Evolutionary conservation across 2,797 vertebrate species (phyloP).

Genomic region (Gephyroberyx darwinii): DNA sequence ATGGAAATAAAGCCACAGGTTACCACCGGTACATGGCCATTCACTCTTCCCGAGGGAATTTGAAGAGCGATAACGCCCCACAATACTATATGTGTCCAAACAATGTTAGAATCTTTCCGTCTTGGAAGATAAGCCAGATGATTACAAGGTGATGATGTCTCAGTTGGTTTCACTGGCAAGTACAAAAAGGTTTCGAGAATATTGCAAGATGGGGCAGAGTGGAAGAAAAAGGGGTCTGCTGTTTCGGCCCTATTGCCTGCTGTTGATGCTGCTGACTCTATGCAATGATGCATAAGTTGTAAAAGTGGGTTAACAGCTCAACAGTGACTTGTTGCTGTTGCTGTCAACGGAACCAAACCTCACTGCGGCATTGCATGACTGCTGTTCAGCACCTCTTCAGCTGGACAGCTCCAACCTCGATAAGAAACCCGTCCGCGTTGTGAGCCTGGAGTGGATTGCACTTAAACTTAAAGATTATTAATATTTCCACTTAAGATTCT

Average conservation of each 20-base stretch:
- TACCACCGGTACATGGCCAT: slow-evolving; percentile 78
- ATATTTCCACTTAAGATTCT: slow-evolving; percentile 79
- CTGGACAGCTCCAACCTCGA: slow-evolving; percentile 82
- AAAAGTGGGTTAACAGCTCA: slow-evolving; percentile 61
- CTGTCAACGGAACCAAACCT: slow-evolving; percentile 61
- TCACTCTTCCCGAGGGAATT: slow-evolving; percentile 84
- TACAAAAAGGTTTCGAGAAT: slow-evolving; percentile 54
- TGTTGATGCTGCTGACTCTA: slow-evolving; percentile 76
- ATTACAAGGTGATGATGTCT: slow-evolving; percentile 70
- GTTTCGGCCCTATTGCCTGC: slow-evolving; percentile 61
- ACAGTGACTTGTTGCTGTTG: slow-evolving; percentile 69
- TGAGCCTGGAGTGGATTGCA: slow-evolving; percentile 80
- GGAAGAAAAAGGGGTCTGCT: slow-evolving; percentile 50
- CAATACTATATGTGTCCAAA: slow-evolving; percentile 21
- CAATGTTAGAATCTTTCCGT: slow-evolving; percentile 79
- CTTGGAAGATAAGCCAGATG: slow-evolving; percentile 82
- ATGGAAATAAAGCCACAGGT: slow-evolving; percentile 93
- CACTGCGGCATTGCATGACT: slow-evolving; percentile 74
- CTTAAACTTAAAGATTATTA: slow-evolving; percentile 77
- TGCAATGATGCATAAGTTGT: slow-evolving; percentile 73
- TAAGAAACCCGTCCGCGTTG: slow-evolving; percentile 58
- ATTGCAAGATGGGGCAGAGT: slow-evolving; percentile 47
- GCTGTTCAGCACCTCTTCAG: slow-evolving; percentile 81
- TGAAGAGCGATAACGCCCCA: slow-evolving; percentile 62
- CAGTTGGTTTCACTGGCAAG: slow-evolving; percentile 66